Conservation (phyloP, 2,888 invertebrate species). For the Eudasyphora cyanicolor region DNA sequence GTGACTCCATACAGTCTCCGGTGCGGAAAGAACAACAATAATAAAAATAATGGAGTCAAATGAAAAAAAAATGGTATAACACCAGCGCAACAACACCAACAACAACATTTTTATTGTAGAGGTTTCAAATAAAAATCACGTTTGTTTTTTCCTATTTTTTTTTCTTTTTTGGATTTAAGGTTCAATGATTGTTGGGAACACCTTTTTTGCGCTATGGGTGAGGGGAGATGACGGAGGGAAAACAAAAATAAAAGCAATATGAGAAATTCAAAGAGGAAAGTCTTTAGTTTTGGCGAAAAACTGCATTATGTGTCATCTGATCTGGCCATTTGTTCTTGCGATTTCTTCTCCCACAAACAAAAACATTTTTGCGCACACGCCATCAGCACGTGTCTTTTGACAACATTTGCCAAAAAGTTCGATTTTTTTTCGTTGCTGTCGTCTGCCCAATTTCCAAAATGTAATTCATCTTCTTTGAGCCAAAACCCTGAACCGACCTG, state of each 20-base stretch:
- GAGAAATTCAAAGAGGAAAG: neutral
- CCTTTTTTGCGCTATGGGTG: slow-evolving; percentile 17
- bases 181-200: slow-evolving; percentile 63
- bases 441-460: slow-evolving; percentile 42
- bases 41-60: slow-evolving; percentile 21
- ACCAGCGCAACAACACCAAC: neutral
- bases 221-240: too few species aligned
- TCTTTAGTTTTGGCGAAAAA: neutral
- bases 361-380: slow-evolving; percentile 55
- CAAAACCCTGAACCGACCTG: neutral
- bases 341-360: too few species aligned
- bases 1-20: slow-evolving; percentile 65
- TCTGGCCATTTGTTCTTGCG: slow-evolving; percentile 50
- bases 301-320: slow-evolving; percentile 30
- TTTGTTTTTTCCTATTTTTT: slow-evolving; percentile 31
- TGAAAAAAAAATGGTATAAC: slow-evolving; percentile 17
- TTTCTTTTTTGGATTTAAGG: slow-evolving; percentile 50
- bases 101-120: slow-evolving; percentile 12
- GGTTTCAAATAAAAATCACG: slow-evolving; percentile 44
- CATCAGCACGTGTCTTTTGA: slow-evolving; percentile 60
- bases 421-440: slow-evolving; percentile 22
- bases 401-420: slow-evolving; percentile 30
- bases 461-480: slow-evolving; percentile 58
- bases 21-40: slow-evolving; percentile 21
- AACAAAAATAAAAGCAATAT: slow-evolving; percentile 12